Evolutionary conservation across 2,888 invertebrate genomes (phyloP).

Genomic region (Muscina levida): DNA sequence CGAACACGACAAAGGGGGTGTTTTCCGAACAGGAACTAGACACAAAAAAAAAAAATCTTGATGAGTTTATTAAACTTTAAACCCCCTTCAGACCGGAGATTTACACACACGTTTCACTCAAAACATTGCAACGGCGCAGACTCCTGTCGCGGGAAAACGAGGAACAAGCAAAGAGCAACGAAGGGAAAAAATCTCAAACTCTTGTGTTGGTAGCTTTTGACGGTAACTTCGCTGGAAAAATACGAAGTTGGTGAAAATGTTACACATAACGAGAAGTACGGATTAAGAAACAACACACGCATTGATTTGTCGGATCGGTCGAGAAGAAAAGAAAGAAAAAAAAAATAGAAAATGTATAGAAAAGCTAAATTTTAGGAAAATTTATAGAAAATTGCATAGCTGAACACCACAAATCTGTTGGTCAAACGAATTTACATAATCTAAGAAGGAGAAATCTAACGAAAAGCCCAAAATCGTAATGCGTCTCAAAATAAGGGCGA

Average conservation of each 20-base stretch:
- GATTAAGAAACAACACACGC: conserved; percentile 59
- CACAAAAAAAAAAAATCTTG: conserved; percentile 44
- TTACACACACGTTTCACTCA: conserved; percentile 50
- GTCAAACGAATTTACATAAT: no score
- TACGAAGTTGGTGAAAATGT: conserved; percentile 62
- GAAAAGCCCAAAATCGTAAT: no score
- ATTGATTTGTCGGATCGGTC: conserved; percentile 43
- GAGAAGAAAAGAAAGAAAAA: conserved; percentile 33
- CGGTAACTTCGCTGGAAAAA: conserved; percentile 61
- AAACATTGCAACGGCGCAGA: conserved; percentile 52
- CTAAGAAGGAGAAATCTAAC: no score
- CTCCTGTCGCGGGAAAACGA: conserved; percentile 18
- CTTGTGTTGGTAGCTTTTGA: conserved; percentile 45
- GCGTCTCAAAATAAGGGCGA: conserved; percentile 23
- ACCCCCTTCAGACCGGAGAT: conserved; percentile 52
- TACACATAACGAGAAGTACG: conserved; percentile 64
- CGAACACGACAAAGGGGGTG: neutral
- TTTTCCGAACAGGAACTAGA: neutral
- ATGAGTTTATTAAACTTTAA: conserved; percentile 63
- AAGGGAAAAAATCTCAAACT: conserved; percentile 19
- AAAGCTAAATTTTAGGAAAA: neutral
- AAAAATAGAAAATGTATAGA: conserved; percentile 12
- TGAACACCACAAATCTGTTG: neutral
- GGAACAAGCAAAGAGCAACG: conserved; percentile 2
- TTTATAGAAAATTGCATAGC: conserved; percentile 8